Evolutionary conservation across 2,888 invertebrate genomes (phyloP), one percentile per base, ranked within the genome.

Genomic region (Phengaris arion): DNA sequence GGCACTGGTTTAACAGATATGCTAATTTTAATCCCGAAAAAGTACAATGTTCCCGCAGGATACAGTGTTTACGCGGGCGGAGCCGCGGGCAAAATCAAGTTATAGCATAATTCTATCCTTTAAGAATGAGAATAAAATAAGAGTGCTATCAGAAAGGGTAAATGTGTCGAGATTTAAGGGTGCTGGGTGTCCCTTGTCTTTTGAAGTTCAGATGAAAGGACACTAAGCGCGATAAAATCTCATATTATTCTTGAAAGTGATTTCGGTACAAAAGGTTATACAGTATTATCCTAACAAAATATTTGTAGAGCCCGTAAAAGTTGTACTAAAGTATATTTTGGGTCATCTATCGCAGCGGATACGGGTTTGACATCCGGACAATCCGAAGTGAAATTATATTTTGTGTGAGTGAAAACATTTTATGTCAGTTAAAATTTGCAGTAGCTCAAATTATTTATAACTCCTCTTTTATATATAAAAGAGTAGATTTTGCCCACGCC

Each of bases 241-340:
- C 59, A 15, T 59, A 59, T 59, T 59, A 59, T 59, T 59, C 9
- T 59, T 9, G 22, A 15, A 15, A 59, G 59, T 59, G 59, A 15
- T 59, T 59, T 22, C 22, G 59, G 59, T 59, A 59, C 22, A 59
- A 59, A 46, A 59, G 59, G 59, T 59, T 57, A 8, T 9, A 59
- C 15, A 15, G 22, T 15, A 15, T 15, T 57, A 57, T 59, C 15
- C 59, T 59, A 59, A 15, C 22, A 22, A 59, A 59, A 59, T 15
- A 59, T 59, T 59, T 15, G 59, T n/a, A 59, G 22, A 15, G 59
- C 15, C 22, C 59, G 15, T 59, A 15, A n/a, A 15, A n/a, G 57
- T 15, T 57, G 15, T 57, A 15, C 46, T 46, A 0, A 46, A 46
- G 6, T 6, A 4, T 15, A 15, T 15, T 57, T 57, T 15, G 57